Conservation (phyloP, 2,888 invertebrate species). For the Melanotus villosus region DNA sequence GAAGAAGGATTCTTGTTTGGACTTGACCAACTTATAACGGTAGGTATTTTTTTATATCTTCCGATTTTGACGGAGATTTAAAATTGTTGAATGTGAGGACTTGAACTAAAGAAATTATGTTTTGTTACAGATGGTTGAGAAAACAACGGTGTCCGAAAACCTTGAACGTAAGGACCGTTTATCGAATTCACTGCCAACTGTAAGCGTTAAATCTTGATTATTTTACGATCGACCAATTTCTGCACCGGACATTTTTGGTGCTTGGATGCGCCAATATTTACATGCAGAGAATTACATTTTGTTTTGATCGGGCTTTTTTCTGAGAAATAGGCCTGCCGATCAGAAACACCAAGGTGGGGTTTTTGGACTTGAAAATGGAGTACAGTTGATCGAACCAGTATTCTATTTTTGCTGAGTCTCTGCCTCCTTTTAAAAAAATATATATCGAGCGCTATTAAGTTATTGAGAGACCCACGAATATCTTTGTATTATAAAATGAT, state of each 20-base stretch:
- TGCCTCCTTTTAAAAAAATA: background rate
- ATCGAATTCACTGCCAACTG: conserved; percentile 58
- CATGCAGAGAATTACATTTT: background rate
- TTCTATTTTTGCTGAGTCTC: background rate
- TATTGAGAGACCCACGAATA: background rate
- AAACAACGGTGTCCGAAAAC: conserved; percentile 27
- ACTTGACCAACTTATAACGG: conserved; percentile 90
- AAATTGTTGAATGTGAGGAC: too few relatives aligned
- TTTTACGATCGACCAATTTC: background rate
- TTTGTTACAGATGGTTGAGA: conserved; percentile 46
- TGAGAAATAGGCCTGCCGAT: background rate
- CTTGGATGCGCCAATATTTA: conserved; percentile 17
- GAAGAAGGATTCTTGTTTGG: conserved; percentile 97
- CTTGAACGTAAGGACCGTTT: conserved; percentile 25
- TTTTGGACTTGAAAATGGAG: background rate
- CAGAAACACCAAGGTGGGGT: background rate
- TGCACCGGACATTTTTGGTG: conserved; percentile 9
- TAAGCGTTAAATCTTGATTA: conserved; percentile 62
- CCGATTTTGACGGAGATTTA: too few relatives aligned
- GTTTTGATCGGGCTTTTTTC: background rate
- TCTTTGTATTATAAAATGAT: conserved; percentile 28
- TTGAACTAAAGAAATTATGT: background rate
- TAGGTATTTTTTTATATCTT: conserved; percentile 67
- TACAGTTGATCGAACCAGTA: background rate
- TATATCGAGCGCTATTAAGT: background rate